Base-by-base conservation (phyloP, 2,888 invertebrate species). In the Apamea epomidion region DNA sequence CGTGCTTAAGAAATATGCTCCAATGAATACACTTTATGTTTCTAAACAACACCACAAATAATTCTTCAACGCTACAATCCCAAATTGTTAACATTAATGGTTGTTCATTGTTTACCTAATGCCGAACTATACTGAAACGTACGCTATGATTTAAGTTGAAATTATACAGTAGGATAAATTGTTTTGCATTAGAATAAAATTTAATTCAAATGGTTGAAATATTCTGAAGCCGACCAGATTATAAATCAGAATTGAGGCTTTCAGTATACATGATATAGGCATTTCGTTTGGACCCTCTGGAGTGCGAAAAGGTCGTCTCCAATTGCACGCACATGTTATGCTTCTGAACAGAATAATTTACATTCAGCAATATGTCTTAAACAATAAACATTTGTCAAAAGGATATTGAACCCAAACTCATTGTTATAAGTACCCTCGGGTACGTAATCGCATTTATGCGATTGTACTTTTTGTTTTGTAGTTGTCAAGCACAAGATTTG, bases 271-370 rank as follows among this genome's bases (percentile, higher is more conserved):
- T 62, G 68, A 81, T 68, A 67, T 70, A 76, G 18, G 37, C 60
- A 58, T 32, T 76, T 69, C 16, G 21, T 51, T 51, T 51, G 25
- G 76, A 77, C 64, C 48, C 67, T 18, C 75, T 75, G 60, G 48
- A 68, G 64, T 69, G 37, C 21, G 32, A 70, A 75, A 79, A 58
- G 75, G 42, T 79, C 58, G 68, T 32, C 45, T n/a, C 12, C 60
- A 10, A 68, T 54, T 58, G 58, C 58, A 51, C 58, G 62, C 76
- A 70, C 18, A 29, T 77, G 32, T 75, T 54, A 65, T 64, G 62
- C 37, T 68, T 76, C n/a, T 58, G 37, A 86, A 68, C 21, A 78
- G 48, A 81, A 74, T 78, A 74, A 75, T 76, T 77, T 80, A 60
- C 48, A 69, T 72, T 60, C 60, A 78, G 48, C 67, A 62, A 79